A percentile compares a stretch with the other conserved stretches of the same genome.
Evolutionary conservation across 2,113 vertebrate species (phyloP).

Genomic region (Chaetorhynchus papuensis): DNA sequence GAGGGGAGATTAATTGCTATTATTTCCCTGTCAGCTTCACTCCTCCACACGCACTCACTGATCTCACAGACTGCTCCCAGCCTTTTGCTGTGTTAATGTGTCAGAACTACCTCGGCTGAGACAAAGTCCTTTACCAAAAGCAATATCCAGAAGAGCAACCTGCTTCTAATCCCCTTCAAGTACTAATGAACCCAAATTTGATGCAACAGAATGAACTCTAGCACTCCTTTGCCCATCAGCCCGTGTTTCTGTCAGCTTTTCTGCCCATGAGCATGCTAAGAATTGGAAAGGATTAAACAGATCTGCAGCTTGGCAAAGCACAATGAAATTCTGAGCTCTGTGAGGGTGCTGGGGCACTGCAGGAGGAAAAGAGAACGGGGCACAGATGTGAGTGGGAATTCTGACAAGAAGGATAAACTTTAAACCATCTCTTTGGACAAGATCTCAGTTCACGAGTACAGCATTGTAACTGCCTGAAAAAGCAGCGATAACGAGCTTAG

Average conservation of each 20-base stretch:
- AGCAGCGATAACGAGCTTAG: background rate
- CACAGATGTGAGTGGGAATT: background rate
- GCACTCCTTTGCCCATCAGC: constrained; percentile 8
- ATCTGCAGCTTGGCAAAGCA: constrained; percentile 2
- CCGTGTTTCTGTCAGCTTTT: constrained; percentile 25
- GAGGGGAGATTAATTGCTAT: constrained; percentile 68
- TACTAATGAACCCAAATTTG: constrained; percentile 44
- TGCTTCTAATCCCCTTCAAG: constrained; percentile 23
- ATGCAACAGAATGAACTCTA: constrained; percentile 40
- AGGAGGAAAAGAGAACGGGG: background rate
- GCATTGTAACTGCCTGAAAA: background rate
- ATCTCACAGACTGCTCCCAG: constrained; percentile 43
- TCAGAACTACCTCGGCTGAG: constrained; percentile 26
- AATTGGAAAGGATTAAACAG: constrained; percentile 39
- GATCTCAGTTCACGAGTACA: background rate
- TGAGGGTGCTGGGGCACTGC: background rate
- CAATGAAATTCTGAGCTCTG: background rate
- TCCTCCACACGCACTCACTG: constrained; percentile 47
- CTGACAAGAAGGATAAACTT: background rate
- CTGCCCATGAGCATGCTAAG: background rate
- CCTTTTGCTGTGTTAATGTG: background rate
- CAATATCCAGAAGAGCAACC: constrained; percentile 48
- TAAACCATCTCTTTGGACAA: background rate
- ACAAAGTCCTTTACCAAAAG: constrained; percentile 17
- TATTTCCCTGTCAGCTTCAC: constrained; percentile 65